Conservation (phyloP, 2,888 invertebrate species). For the Rhagonycha lutea region DNA sequence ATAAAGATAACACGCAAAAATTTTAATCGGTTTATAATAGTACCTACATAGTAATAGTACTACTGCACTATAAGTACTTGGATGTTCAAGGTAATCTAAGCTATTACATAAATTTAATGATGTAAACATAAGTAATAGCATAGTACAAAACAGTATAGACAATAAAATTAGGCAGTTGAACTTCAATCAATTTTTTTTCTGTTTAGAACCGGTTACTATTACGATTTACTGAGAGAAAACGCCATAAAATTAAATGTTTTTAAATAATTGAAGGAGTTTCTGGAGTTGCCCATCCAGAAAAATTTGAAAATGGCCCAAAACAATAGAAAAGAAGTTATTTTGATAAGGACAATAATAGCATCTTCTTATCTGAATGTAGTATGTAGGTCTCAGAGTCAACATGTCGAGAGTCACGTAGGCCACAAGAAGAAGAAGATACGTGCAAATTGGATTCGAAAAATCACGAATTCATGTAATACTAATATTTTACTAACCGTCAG, state of each 20-base stretch:
- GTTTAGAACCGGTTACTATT: not conserved
- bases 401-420: not conserved
- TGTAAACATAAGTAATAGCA: not conserved
- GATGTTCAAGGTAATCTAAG: not conserved
- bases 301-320: not conserved
- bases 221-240: not conserved
- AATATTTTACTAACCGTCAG: not conserved
- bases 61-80: not conserved
- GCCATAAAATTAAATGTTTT: not conserved
- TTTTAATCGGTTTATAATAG: no score
- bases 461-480: not conserved
- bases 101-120: not conserved
- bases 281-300: not conserved
- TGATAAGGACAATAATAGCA: not conserved
- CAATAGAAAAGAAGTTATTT: not conserved
- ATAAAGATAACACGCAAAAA: no score
- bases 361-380: not conserved
- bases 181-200: not conserved
- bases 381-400: not conserved
- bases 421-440: not conserved
- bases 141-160: not conserved
- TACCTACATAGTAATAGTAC: no score
- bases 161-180: not conserved
- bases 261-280: not conserved
- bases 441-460: not conserved